These are phyloP conservation scores for Microchirus variegatus DNA, from an alignment of 2,797 vertebrate genomes.

Conservation along the genomic window DNA sequence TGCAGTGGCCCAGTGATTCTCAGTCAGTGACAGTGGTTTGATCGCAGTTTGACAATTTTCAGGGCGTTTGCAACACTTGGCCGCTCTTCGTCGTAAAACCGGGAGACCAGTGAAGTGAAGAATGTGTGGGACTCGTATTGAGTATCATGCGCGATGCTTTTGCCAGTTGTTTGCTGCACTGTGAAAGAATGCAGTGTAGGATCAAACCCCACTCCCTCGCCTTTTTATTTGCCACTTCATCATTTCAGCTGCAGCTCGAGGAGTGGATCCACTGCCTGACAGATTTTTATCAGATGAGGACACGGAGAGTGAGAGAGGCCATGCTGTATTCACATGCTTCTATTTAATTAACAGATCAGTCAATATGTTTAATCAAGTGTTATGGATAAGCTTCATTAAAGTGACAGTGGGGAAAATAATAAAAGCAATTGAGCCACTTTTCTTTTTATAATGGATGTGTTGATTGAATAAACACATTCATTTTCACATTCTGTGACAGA, in stretches of 20 bases:
- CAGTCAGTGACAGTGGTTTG: conserved; percentile 8
- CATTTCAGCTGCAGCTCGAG: neutral
- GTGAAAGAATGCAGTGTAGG: conserved; percentile 1
- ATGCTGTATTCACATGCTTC: neutral
- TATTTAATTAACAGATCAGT: conserved; percentile 44
- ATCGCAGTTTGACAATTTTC: conserved; percentile 41
- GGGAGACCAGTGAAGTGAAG: conserved; percentile 18
- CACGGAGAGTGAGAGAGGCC: conserved; percentile 6
- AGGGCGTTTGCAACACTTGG: conserved; percentile 24
- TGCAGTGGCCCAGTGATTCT: conserved; percentile 24
- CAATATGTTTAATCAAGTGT: conserved; percentile 44
- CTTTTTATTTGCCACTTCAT: conserved; percentile 30
- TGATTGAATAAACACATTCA: neutral
- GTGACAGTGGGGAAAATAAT: neutral
- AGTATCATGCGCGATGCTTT: conserved; percentile 13
- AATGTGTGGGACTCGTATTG: conserved; percentile 8
- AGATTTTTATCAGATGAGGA: conserved; percentile 11
- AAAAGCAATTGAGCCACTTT: conserved; percentile 1
- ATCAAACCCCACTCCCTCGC: conserved; percentile 7
- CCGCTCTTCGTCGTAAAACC: conserved; percentile 28
- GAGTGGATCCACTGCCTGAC: conserved; percentile 2
- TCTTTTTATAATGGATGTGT: neutral
- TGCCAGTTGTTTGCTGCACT: conserved; percentile 21
- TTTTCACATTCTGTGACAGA: conserved; percentile 3
- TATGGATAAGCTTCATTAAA: conserved; percentile 22